Conservation (phyloP, 2,797 vertebrate species). For the Myotis vivesi region DNA sequence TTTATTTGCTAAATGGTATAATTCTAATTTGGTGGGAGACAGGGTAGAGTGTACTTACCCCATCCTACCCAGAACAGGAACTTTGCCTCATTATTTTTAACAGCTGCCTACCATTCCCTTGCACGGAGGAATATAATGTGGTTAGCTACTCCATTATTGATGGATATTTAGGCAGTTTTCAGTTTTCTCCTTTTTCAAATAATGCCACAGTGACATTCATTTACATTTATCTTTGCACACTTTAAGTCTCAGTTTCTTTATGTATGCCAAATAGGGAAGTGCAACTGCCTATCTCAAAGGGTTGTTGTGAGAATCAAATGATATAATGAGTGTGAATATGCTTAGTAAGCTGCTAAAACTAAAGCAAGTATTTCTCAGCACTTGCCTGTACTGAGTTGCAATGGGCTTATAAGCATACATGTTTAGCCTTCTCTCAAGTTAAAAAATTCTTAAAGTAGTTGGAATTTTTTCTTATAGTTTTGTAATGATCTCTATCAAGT, state of each 20-base stretch:
- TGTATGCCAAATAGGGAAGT: slow-evolving; percentile 38
- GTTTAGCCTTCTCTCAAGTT: neutral
- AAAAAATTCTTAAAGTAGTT: neutral
- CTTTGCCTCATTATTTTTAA: neutral
- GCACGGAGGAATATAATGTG: neutral
- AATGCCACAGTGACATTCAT: slow-evolving; percentile 42
- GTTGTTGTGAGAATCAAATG: slow-evolving; percentile 64
- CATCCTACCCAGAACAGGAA: neutral
- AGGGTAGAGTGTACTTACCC: neutral
- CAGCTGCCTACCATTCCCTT: neutral
- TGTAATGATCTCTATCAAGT: neutral
- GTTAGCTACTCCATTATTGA: neutral
- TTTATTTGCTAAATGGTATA: neutral
- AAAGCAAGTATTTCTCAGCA: slow-evolving; percentile 35
- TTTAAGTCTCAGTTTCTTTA: slow-evolving; percentile 57
- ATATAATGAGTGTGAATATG: slow-evolving; percentile 36
- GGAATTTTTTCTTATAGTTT: neutral
- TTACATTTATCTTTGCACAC: slow-evolving; percentile 48
- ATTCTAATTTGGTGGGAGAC: neutral
- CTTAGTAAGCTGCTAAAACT: slow-evolving; percentile 59
- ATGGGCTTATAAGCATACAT: neutral
- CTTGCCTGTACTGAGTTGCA: neutral
- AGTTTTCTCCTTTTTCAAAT: slow-evolving; percentile 21
- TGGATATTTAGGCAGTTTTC: neutral
- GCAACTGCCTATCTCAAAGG: slow-evolving; percentile 49